A percentile compares a stretch with the other conserved stretches of the same genome.
These are phyloP conservation scores for Melipona beecheii DNA, from an alignment of 2,888 invertebrate genomes.

Conservation along the genomic window DNA sequence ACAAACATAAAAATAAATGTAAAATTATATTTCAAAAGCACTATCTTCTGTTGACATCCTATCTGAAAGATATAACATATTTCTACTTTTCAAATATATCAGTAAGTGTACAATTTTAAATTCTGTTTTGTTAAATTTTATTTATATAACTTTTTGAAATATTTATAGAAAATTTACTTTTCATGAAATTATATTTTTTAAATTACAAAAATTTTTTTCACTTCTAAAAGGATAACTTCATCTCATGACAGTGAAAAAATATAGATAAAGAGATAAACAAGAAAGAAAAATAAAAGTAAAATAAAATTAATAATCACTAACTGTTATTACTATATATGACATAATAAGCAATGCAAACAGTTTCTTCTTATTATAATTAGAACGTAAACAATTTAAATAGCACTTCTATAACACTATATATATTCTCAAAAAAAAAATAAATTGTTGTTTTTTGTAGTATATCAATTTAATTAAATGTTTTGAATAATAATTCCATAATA, in stretches of 20 bases:
- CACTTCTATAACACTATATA: neutral
- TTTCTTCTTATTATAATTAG: neutral
- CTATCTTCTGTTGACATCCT: neutral
- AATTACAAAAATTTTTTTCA: neutral
- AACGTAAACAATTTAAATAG: no score
- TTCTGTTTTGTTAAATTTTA: neutral
- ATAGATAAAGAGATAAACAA: no score
- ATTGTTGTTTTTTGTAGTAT: neutral
- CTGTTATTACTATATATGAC: neutral
- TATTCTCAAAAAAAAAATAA: no score
- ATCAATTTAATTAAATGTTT: neutral
- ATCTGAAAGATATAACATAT: neutral
- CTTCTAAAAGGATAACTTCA: neutral
- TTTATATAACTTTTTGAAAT: neutral
- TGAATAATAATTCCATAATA: neutral
- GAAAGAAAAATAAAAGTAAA: neutral
- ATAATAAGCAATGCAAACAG: neutral
- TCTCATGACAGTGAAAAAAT: neutral
- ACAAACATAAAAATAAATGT: neutral
- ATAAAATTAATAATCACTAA: neutral
- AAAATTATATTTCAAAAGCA: neutral
- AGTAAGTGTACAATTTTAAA: neutral
- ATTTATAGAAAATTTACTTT: neutral
- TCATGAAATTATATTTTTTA: neutral
- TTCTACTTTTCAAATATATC: constrained; percentile 1